Evolutionary conservation across 2,888 invertebrate genomes (phyloP).

Genomic region (Acanthococcus lagerstroemiae): DNA sequence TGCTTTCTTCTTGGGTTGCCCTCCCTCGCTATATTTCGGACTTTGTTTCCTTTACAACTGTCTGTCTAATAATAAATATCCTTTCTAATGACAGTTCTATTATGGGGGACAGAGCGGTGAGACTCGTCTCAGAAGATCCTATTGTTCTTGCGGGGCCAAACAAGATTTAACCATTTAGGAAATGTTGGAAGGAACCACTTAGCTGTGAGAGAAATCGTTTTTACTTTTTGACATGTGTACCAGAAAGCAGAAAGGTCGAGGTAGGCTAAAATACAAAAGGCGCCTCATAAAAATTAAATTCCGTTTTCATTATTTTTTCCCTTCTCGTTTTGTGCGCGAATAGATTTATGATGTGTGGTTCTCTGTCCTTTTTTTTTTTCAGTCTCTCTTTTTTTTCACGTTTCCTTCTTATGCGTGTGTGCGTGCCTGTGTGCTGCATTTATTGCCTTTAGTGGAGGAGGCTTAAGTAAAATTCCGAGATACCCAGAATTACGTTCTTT

Average conservation of each 20-base stretch:
- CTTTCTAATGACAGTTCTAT: conserved; percentile 23
- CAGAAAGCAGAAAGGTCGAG: neutral
- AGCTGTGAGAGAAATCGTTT: neutral
- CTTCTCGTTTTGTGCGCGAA: neutral
- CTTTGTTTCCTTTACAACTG: conserved; percentile 5
- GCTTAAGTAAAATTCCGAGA: too few species aligned
- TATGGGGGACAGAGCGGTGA: conserved; percentile 2
- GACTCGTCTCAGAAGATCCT: neutral
- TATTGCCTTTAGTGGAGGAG: too few species aligned
- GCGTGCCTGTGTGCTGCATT: neutral
- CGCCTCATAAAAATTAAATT: conserved; percentile 2
- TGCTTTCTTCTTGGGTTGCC: too few species aligned
- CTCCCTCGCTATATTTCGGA: too few species aligned
- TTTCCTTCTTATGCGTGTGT: neutral
- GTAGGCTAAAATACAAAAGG: conserved; percentile 1
- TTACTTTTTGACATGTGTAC: neutral
- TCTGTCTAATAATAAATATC: conserved; percentile 23
- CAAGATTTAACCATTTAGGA: neutral
- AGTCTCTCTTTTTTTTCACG: neutral
- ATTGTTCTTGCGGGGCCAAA: neutral
- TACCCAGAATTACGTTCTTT: too few species aligned
- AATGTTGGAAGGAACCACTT: neutral
- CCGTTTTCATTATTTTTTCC: neutral
- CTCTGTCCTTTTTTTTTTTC: neutral
- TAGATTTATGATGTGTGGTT: neutral